These are phyloP conservation scores for Eclectus roratus DNA, from an alignment of 2,113 vertebrate genomes.

Conservation along the genomic window DNA sequence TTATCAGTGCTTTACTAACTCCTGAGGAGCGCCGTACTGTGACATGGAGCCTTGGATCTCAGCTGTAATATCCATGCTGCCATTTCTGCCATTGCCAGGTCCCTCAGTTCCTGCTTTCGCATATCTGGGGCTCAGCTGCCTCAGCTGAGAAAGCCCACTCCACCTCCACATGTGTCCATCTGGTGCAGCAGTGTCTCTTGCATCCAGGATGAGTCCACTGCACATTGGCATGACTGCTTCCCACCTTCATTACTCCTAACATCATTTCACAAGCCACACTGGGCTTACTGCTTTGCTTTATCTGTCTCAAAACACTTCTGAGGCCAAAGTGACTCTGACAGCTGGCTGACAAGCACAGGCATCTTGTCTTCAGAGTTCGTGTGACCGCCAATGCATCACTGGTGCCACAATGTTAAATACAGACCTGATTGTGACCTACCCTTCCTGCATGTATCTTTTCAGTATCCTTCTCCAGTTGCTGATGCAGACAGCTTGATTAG, in stretches of 20 bases:
- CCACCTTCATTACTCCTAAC: background rate
- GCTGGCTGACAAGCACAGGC: background rate
- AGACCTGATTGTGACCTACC: background rate
- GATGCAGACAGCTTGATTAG: background rate
- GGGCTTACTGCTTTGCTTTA: background rate
- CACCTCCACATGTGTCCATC: background rate
- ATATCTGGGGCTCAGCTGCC: background rate
- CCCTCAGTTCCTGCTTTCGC: background rate
- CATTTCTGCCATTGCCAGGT: background rate
- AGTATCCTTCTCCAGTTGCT: background rate
- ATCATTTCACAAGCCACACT: background rate
- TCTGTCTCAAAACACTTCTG: background rate
- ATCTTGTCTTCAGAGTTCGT: background rate
- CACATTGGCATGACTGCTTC: constrained; percentile 6
- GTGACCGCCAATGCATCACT: background rate
- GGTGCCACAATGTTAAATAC: background rate
- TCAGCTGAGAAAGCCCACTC: background rate
- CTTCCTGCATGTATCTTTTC: background rate
- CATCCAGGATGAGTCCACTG: background rate
- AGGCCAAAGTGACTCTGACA: background rate
- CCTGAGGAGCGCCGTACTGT: accelerated
- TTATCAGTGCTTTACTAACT: background rate
- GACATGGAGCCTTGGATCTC: background rate
- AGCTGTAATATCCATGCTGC: background rate
- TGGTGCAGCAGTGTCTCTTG: background rate